A percentile compares a stretch with the other conserved stretches of the same genome.
Conservation (phyloP, 1,140 invertebrate species). For the Samia ricini region DNA sequence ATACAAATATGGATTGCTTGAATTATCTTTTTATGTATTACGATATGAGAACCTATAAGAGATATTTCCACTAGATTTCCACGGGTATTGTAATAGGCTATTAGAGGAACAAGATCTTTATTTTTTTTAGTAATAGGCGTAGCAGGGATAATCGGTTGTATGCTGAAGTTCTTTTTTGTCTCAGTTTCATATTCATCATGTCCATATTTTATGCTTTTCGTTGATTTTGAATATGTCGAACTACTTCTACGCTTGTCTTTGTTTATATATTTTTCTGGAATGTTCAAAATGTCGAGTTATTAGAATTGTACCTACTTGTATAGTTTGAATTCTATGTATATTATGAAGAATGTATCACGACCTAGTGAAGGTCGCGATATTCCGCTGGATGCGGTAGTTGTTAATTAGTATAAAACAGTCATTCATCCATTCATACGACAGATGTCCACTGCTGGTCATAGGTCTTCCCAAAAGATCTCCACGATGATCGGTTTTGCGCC, state of each 20-base stretch:
- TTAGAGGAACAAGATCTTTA: conserved; percentile 21
- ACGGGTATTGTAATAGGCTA: conserved; percentile 33
- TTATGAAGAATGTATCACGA: no score
- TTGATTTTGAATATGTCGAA: background rate
- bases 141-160: background rate
- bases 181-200: background rate
- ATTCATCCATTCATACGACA: no score
- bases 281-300: background rate
- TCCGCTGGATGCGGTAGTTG: no score
- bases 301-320: no score
- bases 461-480: no score
- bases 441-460: no score
- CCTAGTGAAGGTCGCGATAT: no score
- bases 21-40: conserved; percentile 35
- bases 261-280: background rate
- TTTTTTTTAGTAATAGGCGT: background rate
- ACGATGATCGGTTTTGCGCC: no score
- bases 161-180: background rate
- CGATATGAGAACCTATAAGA: conserved; percentile 17
- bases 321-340: no score
- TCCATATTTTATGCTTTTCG: background rate
- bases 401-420: no score
- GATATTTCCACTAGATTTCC: conserved; percentile 31
- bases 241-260: background rate
- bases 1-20: conserved; percentile 34